Conservation (phyloP, 1,140 invertebrate species). For the Neelides sp. region DNA sequence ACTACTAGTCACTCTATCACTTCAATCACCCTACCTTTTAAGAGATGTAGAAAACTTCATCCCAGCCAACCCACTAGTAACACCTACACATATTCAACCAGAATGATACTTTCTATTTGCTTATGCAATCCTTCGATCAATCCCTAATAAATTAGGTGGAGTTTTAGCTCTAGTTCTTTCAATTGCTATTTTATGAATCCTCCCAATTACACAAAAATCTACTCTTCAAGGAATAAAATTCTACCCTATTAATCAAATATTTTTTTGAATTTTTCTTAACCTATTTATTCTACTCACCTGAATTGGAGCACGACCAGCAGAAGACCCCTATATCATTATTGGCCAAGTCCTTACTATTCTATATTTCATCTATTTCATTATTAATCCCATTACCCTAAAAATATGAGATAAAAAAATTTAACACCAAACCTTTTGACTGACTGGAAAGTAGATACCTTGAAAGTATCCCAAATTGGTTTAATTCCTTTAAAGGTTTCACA, state of each 20-base stretch:
- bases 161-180: conserved; percentile 50
- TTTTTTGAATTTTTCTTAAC: conserved; percentile 44
- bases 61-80: conserved; percentile 52
- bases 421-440: conserved; percentile 42
- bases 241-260: conserved; percentile 45
- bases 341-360: conserved; percentile 46
- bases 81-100: conserved; percentile 56
- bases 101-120: conserved; percentile 66
- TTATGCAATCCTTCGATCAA: conserved; percentile 57
- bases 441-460: conserved; percentile 48
- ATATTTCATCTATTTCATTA: conserved; percentile 45
- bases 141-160: conserved; percentile 59
- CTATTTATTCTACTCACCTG: conserved; percentile 49
- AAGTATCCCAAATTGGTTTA: conserved; percentile 46
- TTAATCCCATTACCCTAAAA: conserved; percentile 39
- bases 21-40: conserved; percentile 44
- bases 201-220: conserved; percentile 42
- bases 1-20: conserved; percentile 37
- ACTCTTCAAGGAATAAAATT: conserved; percentile 42
- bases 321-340: conserved; percentile 46
- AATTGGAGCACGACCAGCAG: conserved; percentile 49
- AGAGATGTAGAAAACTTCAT: conserved; percentile 55
- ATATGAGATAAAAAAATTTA: conserved; percentile 42
- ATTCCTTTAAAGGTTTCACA: conserved; percentile 29
- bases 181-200: conserved; percentile 47